Evolutionary conservation across 2,888 invertebrate species (phyloP), one percentile per base, ranked within the genome.

Genomic region (Idaea dimidiata): DNA sequence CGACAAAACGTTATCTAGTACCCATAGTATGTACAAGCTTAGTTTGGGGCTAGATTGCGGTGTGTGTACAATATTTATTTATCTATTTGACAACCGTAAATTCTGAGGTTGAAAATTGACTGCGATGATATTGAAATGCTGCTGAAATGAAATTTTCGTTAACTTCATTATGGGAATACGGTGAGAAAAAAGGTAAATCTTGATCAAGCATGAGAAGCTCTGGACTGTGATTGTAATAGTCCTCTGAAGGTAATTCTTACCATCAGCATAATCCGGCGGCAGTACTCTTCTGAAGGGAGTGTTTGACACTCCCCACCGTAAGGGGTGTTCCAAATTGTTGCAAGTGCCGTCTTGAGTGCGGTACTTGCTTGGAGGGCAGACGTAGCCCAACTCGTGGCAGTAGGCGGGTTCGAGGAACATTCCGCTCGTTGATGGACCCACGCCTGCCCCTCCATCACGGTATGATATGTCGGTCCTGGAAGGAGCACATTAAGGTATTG

Each of bases 211-310:
- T 24, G 24, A 24, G 24, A 24, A 3, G 24, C 5, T 24, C 5
- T 24, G 1, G 24, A 24, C 24, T 24, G 24, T 24, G 24, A 24
- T 24, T 24, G 24, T 5, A 24, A 24, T 24, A 24, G 24, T 24
- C 24, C 24, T 3, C 3, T 24, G 5, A 24, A 24, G 24, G 24
- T 24, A 24, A 24, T 24, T 24, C 81, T 90, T 93, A 90, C 97
- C 97, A 80, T 97, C 97, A 10, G 94, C 94, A 80, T 97, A 97
- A 76, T 94, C 95, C 0, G 97, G 94, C 0, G 95, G 94, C 6
- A 97, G 80, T n/a, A 94, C 93, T 77, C 97, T 93, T 62, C 96
- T 93, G 73, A 96, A 97, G 0, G 96, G 95, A n/a, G 93, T 94
- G 79, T 95, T 94, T 0, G 96, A 94, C 0, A 95, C 94, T 0